Percentiles rank a stretch among this genome's conserved stretches.
Evolutionary conservation across 2,888 invertebrate species (phyloP).

Genomic region (Rhyacophila evoluta): DNA sequence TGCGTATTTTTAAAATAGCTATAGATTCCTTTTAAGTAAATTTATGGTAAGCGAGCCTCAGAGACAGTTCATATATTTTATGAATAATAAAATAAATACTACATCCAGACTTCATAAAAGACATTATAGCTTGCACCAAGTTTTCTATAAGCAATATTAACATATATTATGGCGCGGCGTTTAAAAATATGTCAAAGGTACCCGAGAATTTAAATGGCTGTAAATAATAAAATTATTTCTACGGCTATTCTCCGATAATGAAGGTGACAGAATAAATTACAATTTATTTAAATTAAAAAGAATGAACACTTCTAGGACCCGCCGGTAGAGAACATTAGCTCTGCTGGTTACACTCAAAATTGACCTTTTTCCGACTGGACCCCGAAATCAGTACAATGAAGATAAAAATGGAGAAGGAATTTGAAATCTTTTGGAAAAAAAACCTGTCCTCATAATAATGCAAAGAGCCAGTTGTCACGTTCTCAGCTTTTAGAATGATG

Average conservation of each 20-base stretch:
- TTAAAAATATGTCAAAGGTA: slow-evolving; percentile 28
- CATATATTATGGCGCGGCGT: background rate
- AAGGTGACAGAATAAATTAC: slow-evolving; percentile 50
- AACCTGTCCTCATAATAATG: slow-evolving; percentile 46
- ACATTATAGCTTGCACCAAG: background rate
- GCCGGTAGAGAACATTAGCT: slow-evolving; percentile 11
- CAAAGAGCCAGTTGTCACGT: slow-evolving; percentile 46
- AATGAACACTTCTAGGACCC: background rate
- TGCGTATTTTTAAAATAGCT: too few relatives aligned
- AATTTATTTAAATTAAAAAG: slow-evolving; percentile 46
- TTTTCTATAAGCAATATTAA: background rate
- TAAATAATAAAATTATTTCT: slow-evolving; percentile 42
- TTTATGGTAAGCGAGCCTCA: background rate
- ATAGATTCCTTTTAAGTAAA: too few relatives aligned
- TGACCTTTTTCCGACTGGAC: slow-evolving; percentile 44
- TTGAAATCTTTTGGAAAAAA: slow-evolving; percentile 29
- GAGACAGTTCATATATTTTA: background rate
- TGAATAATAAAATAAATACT: background rate
- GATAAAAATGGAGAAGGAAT: slow-evolving; percentile 39
- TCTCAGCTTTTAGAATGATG: slow-evolving; percentile 46
- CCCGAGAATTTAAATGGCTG: slow-evolving; percentile 42
- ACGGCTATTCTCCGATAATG: slow-evolving; percentile 15
- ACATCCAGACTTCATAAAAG: background rate
- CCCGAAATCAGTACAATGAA: slow-evolving; percentile 29
- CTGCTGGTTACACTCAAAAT: slow-evolving; percentile 23